Evolutionary conservation across 2,888 invertebrate genomes (phyloP).

Genomic region (Anthophora plumipes): DNA sequence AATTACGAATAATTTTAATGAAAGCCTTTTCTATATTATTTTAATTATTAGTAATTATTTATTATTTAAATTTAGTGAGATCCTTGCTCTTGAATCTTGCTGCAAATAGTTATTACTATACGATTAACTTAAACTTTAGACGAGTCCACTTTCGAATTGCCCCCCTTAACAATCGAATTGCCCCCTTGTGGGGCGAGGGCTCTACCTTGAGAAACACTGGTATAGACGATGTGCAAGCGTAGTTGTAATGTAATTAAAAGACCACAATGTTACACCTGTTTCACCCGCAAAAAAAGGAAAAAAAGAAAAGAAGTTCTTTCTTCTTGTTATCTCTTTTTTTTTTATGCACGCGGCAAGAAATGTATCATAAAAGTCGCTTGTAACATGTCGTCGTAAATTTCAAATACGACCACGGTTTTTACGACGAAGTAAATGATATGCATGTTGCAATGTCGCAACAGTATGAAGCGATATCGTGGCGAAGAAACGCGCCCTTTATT

Average conservation of each 20-base stretch:
- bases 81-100: no score
- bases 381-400: slow-evolving; percentile 23
- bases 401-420: slow-evolving; percentile 2
- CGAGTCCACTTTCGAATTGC: no score
- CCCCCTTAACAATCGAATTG: no score
- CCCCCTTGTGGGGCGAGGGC: no score
- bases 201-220: no score
- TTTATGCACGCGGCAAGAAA: slow-evolving; percentile 2
- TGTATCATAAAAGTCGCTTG: slow-evolving; percentile 27
- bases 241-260: slow-evolving; percentile 7
- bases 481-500: slow-evolving; percentile 11
- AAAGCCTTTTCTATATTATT: no score
- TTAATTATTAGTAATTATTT: no score
- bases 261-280: neutral
- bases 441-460: neutral
- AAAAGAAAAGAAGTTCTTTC: neutral
- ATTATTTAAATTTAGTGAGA: no score
- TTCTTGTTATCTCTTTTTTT: slow-evolving; percentile 3
- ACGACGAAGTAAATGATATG: slow-evolving; percentile 26
- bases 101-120: no score
- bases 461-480: neutral
- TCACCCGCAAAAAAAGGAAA: neutral
- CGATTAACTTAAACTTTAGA: no score
- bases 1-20: no score
- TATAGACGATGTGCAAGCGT: no score